A percentile compares a stretch with the other conserved stretches of the same genome.
Evolutionary conservation across 2,113 vertebrate genomes (phyloP).

Genomic region (Atrichornis clamosus): DNA sequence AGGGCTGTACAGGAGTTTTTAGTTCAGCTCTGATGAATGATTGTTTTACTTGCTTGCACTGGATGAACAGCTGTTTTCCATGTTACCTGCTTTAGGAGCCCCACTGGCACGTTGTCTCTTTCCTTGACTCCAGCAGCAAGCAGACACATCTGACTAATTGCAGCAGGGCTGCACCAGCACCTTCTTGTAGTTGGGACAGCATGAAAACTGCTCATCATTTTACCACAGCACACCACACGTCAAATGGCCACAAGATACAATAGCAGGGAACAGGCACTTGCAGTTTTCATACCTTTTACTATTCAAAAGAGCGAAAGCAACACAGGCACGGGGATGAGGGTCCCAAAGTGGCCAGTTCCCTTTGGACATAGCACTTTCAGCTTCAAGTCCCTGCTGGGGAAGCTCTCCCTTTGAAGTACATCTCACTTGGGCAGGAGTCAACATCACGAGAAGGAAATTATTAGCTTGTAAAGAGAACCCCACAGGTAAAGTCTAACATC

Average conservation of each 20-base stretch:
- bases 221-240: neutral
- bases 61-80: neutral
- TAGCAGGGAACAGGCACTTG: neutral
- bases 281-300: neutral
- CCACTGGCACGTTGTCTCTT: neutral
- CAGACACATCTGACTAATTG: neutral
- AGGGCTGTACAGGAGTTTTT: neutral
- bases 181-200: rapidly evolving
- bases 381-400: neutral
- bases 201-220: rapidly evolving
- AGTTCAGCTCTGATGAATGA: neutral
- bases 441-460: neutral
- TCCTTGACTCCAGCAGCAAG: neutral
- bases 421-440: neutral
- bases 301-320: neutral
- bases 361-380: neutral
- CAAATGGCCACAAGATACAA: neutral
- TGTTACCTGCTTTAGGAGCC: neutral
- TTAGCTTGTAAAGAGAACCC: neutral
- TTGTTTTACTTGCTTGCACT: neutral
- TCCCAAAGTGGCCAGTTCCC: neutral
- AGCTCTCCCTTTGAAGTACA: neutral
- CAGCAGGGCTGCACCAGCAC: neutral
- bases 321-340: neutral
- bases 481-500: neutral